These are phyloP conservation scores for Caradrina clavipalpis DNA, from an alignment of 2,888 invertebrate genomes.

Conservation along the genomic window DNA sequence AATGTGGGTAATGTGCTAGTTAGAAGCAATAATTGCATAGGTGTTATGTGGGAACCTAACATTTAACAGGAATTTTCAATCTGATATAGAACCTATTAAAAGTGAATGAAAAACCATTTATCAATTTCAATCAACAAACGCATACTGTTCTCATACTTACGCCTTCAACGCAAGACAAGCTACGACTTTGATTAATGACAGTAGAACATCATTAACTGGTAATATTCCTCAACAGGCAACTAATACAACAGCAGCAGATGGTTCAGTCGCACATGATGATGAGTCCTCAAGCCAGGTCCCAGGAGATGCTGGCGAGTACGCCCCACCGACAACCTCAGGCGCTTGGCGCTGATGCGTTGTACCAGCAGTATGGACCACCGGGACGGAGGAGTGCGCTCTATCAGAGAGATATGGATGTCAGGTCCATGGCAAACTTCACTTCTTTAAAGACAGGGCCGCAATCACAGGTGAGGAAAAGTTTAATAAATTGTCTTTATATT, in stretches of 20 bases:
- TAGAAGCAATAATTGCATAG: constrained; percentile 8
- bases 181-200: constrained; percentile 22
- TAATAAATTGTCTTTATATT: too few species aligned
- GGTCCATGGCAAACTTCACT: constrained; percentile 87
- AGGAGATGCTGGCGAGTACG: constrained; percentile 89
- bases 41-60: constrained; percentile 35
- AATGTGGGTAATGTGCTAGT: background rate
- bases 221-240: constrained; percentile 72
- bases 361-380: constrained; percentile 88
- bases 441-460: constrained; percentile 85
- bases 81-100: constrained; percentile 46
- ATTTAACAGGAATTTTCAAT: constrained; percentile 43
- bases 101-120: constrained; percentile 45
- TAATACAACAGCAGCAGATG: constrained; percentile 88
- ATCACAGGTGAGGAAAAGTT: constrained; percentile 74
- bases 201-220: constrained; percentile 7
- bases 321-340: constrained; percentile 82
- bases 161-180: background rate
- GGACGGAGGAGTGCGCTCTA: constrained; percentile 86
- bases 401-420: constrained; percentile 85
- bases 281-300: constrained; percentile 89
- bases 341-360: constrained; percentile 86
- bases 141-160: background rate
- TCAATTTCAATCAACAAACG: constrained; percentile 18
- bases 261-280: constrained; percentile 88